A percentile compares a stretch with the other conserved stretches of the same genome.
Evolutionary conservation across 2,888 invertebrate genomes (phyloP).

Genomic region (Drosophila gaucha): DNA sequence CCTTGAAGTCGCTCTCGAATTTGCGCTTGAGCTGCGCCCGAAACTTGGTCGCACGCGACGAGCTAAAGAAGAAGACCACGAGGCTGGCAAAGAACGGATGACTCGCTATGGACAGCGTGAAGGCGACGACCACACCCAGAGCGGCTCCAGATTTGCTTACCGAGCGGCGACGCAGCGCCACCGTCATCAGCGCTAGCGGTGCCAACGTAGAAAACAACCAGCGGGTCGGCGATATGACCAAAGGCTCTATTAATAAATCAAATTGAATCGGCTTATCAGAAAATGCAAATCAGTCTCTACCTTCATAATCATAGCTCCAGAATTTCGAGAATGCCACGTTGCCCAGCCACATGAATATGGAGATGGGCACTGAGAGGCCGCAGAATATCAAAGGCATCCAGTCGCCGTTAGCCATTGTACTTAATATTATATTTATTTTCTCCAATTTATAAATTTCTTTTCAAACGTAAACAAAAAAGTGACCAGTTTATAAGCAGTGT

Average conservation of each 20-base stretch:
- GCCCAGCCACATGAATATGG: slow-evolving; percentile 90
- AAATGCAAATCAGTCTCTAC: slow-evolving; percentile 78
- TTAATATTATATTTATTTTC: background rate
- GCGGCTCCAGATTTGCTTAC: slow-evolving; percentile 90
- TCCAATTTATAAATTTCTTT: slow-evolving; percentile 13
- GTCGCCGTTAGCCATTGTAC: slow-evolving; percentile 41
- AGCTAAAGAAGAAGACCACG: slow-evolving; percentile 91
- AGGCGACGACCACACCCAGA: slow-evolving; percentile 90
- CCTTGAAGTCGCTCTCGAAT: slow-evolving; percentile 91
- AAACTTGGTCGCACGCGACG: slow-evolving; percentile 93
- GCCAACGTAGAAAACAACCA: slow-evolving; percentile 83
- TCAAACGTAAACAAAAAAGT: slow-evolving; percentile 49
- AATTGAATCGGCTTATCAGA: slow-evolving; percentile 10
- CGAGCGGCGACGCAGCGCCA: slow-evolving; percentile 89
- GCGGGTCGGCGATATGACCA: slow-evolving; percentile 82
- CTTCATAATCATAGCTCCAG: slow-evolving; percentile 86
- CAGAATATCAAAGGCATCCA: slow-evolving; percentile 87
- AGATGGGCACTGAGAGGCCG: slow-evolving; percentile 90
- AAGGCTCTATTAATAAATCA: slow-evolving; percentile 62
- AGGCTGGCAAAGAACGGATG: slow-evolving; percentile 91
- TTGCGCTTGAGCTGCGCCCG: slow-evolving; percentile 88
- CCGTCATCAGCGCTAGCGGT: slow-evolving; percentile 88
- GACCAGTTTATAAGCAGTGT: slow-evolving; percentile 16
- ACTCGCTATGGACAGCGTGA: slow-evolving; percentile 91
- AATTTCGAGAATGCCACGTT: slow-evolving; percentile 89